Base-by-base conservation (phyloP, 2,113 vertebrate species). In the Atrichornis clamosus region DNA sequence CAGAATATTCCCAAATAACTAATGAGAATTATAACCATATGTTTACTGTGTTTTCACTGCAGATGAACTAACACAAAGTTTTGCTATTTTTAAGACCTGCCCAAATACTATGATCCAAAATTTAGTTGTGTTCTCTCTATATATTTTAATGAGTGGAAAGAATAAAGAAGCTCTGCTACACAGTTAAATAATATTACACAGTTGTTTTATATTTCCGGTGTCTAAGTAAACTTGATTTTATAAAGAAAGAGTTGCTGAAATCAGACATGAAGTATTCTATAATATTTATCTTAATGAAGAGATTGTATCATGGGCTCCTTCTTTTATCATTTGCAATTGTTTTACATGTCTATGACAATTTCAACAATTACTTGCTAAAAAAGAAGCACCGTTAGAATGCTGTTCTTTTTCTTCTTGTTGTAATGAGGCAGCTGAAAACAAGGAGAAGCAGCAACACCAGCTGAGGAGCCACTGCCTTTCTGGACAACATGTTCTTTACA, bases 21-120 rank as follows among this genome's bases (percentile, higher is more conserved):
- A 28, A 42, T 78, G 65, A 92, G 80, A 96, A 96, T 88, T 77
- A 18, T 56, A 94, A 94, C 32, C 17, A 68, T 70, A 81, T 80
- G 49, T 94, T 95, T 92, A 76, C 35, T 62, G 11, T 55, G 33
- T 89, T 93, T 87, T 55, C 55, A 70, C 67, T 90, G 55, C 16
- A 77, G 65, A 86, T 55, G 30, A 86, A 70, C 49, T 90, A 95
- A 89, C 13, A 95, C 6, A 75, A 93, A 58, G 9, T 55, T 94
- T 60, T 86, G 11, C 22, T 49, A 17, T 5, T 75, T 94, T 90
- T 80, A 88, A 84, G 44, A 63, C 24, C 37, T 41, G 74, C 10
- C 10, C 24, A 83, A 52, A 84, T 41, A 69, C 3, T 42, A 28
- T 42, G 26, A 81, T 21, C 11, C 32, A 90, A 89, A 90, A 85